Evolutionary conservation across 2,797 vertebrate genomes (phyloP).

Genomic region (Xiphorhynchus erythropygius): DNA sequence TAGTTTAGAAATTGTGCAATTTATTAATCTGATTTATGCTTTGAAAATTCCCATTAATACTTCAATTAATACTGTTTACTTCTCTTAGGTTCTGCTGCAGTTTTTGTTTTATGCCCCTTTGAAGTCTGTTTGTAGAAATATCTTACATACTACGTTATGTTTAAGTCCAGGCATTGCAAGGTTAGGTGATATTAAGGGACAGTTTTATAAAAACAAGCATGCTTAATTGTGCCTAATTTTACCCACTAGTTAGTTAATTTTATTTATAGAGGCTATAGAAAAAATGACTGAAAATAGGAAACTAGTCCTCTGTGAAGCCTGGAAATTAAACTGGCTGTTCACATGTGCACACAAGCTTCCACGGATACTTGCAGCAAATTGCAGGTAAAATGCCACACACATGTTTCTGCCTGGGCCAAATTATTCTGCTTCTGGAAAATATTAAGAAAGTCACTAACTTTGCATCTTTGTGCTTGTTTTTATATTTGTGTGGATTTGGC

Average conservation of each 20-base stretch:
- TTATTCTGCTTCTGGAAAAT: neutral
- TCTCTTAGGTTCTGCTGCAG: neutral
- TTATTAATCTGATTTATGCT: slow-evolving; percentile 39
- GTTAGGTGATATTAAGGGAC: neutral
- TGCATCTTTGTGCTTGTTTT: neutral
- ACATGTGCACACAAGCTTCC: fast-evolving
- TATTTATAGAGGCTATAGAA: neutral
- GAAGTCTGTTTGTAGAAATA: neutral
- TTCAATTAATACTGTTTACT: slow-evolving; percentile 36
- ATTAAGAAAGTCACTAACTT: neutral
- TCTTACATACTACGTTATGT: neutral
- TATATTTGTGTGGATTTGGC: neutral
- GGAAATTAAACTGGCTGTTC: neutral
- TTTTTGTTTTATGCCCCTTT: neutral
- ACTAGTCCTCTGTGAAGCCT: neutral
- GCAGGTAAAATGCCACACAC: neutral
- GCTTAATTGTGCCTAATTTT: neutral
- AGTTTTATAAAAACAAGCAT: neutral
- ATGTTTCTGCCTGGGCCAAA: neutral
- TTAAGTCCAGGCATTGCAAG: neutral
- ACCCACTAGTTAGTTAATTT: neutral
- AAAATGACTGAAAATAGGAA: neutral
- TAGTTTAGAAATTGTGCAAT: slow-evolving; percentile 20
- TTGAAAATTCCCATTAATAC: neutral
- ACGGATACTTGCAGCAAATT: neutral